Evolutionary conservation across 2,888 invertebrate species (phyloP).

Genomic region (Lasioglossum villosulum): DNA sequence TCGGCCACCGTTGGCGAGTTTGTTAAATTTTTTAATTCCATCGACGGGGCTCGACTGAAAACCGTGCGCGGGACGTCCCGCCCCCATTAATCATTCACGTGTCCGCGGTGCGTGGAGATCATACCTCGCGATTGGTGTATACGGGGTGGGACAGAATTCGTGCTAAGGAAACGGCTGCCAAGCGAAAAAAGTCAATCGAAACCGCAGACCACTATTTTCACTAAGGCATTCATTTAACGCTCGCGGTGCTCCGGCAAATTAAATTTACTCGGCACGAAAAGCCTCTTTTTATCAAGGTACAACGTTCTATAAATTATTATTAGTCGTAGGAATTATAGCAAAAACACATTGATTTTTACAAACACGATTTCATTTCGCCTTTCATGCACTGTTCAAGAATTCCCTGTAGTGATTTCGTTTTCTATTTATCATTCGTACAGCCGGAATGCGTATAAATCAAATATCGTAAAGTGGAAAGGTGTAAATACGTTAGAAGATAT

Average conservation of each 20-base stretch:
- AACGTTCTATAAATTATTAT: neutral
- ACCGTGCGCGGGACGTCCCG: slow-evolving; percentile 41
- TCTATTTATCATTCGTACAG: neutral
- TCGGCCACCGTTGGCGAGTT: slow-evolving; percentile 50
- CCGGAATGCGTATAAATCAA: neutral
- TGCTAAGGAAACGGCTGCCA: neutral
- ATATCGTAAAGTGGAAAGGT: neutral
- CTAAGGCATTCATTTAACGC: neutral
- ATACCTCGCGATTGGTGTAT: slow-evolving; percentile 58
- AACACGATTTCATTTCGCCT: neutral
- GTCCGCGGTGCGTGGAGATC: slow-evolving; percentile 58
- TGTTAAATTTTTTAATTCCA: slow-evolving; percentile 69
- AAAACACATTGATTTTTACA: neutral
- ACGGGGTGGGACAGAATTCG: slow-evolving; percentile 5
- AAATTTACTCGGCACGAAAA: neutral
- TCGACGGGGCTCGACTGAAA: slow-evolving; percentile 49
- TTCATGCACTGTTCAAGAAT: neutral
- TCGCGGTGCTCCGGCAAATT: neutral
- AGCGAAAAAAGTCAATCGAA: neutral
- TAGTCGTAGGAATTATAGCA: neutral
- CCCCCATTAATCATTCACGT: slow-evolving; percentile 65
- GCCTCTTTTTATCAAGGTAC: neutral
- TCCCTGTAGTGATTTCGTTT: neutral
- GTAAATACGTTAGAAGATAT: neutral
- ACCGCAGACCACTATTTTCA: neutral